Evolutionary conservation across 2,113 vertebrate species (phyloP).

Genomic region (Illadopsis cleaveri): DNA sequence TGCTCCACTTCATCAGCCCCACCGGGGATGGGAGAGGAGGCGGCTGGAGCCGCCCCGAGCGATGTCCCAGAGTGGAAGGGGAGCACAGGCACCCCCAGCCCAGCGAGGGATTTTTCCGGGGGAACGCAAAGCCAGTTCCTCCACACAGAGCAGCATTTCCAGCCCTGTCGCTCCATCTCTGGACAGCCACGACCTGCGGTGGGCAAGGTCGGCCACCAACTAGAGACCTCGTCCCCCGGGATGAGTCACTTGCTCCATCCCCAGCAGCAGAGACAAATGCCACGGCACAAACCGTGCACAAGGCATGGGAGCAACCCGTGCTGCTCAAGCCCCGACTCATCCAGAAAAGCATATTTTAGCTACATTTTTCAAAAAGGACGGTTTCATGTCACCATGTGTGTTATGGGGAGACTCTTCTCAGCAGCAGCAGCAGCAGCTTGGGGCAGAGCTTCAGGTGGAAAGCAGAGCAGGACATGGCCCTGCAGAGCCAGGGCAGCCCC

Average conservation of each 20-base stretch:
- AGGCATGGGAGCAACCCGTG: neutral
- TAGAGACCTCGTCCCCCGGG: neutral
- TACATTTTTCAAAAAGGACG: neutral
- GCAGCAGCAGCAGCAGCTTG: neutral
- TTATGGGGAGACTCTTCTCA: neutral
- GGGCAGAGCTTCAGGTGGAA: neutral
- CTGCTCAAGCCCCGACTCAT: neutral
- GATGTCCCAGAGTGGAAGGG: neutral
- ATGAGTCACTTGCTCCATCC: neutral
- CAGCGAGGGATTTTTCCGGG: neutral
- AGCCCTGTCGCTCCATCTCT: neutral
- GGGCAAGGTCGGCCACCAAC: neutral
- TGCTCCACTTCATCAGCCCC: slow-evolving; percentile 48
- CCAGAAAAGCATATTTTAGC: neutral
- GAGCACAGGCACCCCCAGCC: neutral
- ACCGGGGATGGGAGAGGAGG: neutral
- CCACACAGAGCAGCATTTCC: neutral
- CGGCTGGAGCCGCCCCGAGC: neutral
- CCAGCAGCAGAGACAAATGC: neutral
- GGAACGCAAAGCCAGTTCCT: neutral
- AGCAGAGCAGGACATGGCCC: neutral
- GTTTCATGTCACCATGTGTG: rapidly evolving
- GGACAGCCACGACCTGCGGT: neutral
- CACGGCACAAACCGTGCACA: neutral
- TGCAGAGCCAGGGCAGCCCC: rapidly evolving